A percentile compares a stretch with the other conserved stretches of the same genome.
These are phyloP conservation scores for Alcedo atthis DNA, from an alignment of 2,797 vertebrate genomes.

Conservation along the genomic window DNA sequence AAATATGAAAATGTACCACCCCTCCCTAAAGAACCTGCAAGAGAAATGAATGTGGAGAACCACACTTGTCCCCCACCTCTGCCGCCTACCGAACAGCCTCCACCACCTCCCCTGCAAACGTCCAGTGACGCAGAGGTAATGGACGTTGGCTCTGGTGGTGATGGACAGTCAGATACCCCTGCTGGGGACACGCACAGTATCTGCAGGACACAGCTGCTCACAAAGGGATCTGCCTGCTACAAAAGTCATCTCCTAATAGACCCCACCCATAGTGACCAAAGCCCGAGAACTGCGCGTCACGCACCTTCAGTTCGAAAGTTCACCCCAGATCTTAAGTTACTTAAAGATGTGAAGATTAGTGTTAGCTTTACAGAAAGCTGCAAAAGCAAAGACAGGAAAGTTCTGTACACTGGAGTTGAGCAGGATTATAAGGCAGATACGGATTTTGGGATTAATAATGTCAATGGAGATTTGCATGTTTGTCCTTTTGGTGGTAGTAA, in stretches of 20 bases:
- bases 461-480: slow-evolving; percentile 91
- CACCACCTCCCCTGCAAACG: slow-evolving; percentile 99
- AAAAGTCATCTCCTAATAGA: slow-evolving; percentile 86
- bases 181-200: slow-evolving; percentile 86
- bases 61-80: slow-evolving; percentile 81
- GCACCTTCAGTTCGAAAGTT: slow-evolving; percentile 93
- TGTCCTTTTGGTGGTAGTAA: slow-evolving; percentile 81
- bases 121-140: slow-evolving; percentile 99
- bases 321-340: slow-evolving; percentile 94
- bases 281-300: slow-evolving; percentile 95
- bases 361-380: slow-evolving; percentile 95
- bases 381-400: slow-evolving; percentile 95
- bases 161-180: slow-evolving; percentile 97
- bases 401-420: slow-evolving; percentile 92
- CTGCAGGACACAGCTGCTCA: slow-evolving; percentile 85
- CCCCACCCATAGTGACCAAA: slow-evolving; percentile 82
- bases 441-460: slow-evolving; percentile 79
- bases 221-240: slow-evolving; percentile 89
- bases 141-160: slow-evolving; percentile 99
- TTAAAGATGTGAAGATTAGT: slow-evolving; percentile 96
- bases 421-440: slow-evolving; percentile 79
- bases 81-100: slow-evolving; percentile 91
- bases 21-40: slow-evolving; percentile 92
- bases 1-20: slow-evolving; percentile 89
- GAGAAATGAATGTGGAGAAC: slow-evolving; percentile 85